Percentiles rank a stretch among this genome's conserved stretches.
These are phyloP conservation scores for Candidula unifasciata DNA, from an alignment of 2,888 invertebrate genomes.

Conservation along the genomic window DNA sequence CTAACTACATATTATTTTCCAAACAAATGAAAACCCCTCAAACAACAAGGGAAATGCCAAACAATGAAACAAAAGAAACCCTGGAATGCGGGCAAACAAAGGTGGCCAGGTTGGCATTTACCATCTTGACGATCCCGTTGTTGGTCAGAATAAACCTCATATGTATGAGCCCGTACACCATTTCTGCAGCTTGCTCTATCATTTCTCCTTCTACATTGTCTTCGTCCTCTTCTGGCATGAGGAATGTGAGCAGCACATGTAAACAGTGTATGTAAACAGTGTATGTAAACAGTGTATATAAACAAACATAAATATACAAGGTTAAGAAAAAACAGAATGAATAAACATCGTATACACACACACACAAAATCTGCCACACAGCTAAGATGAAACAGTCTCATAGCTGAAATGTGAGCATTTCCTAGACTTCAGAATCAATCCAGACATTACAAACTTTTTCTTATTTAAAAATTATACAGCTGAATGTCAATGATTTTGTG, in stretches of 20 bases:
- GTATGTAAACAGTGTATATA: not conserved
- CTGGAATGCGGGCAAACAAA: not conserved
- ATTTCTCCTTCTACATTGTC: constrained; percentile 98
- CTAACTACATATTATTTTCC: not conserved
- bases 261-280: not conserved
- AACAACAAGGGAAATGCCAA: not conserved
- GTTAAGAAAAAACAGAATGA: too few species aligned
- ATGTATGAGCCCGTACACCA: constrained; percentile 98
- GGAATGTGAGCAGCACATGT: not conserved
- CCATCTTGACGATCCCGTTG: constrained; percentile 97
- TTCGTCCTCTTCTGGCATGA: constrained; percentile 80
- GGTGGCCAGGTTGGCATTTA: constrained; percentile 54
- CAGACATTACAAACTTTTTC: too few species aligned
- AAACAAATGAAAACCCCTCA: not conserved
- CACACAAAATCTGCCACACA: too few species aligned
- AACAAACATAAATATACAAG: too few species aligned
- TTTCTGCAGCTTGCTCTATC: constrained; percentile 98
- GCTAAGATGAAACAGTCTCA: too few species aligned
- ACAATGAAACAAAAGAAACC: not conserved
- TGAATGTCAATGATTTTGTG: too few species aligned
- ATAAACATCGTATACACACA: too few species aligned
- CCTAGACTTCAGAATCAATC: too few species aligned
- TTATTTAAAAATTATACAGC: too few species aligned
- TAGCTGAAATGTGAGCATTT: too few species aligned
- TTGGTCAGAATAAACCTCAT: constrained; percentile 99